phyloP scores from a whole-genome alignment of 2,113 vertebrate genomes.

The Xenopus laevis region DNA sequence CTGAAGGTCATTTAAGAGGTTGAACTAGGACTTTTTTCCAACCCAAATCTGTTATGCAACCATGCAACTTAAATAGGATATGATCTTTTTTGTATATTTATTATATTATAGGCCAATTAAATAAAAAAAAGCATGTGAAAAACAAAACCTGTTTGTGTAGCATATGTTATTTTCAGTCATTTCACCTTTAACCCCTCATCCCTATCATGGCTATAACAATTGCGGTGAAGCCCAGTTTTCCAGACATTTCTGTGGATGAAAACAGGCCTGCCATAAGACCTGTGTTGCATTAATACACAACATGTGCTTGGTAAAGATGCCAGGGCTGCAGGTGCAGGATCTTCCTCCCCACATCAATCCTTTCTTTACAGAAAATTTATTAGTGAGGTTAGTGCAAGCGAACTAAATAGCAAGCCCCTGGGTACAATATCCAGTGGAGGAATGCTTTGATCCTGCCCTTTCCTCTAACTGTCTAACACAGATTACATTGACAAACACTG shows the following conservation, averaged over 20 bases:
- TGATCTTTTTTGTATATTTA: too few species aligned
- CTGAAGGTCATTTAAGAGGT: too few species aligned
- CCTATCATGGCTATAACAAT: slow-evolving; percentile 6
- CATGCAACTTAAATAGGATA: too few species aligned
- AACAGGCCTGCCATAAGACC: slow-evolving; percentile 20
- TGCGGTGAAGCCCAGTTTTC: background rate
- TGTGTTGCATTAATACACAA: slow-evolving; percentile 48
- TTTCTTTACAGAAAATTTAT: slow-evolving; percentile 70
- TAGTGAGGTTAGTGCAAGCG: slow-evolving; percentile 65
- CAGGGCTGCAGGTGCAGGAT: slow-evolving; percentile 71
- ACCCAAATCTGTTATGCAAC: too few species aligned
- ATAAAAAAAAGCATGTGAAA: too few species aligned
- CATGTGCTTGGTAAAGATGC: slow-evolving; percentile 52
- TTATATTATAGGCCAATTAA: too few species aligned
- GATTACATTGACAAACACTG: slow-evolving; percentile 54
- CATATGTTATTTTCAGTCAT: background rate
- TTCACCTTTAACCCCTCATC: slow-evolving; percentile 27
- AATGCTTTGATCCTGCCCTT: slow-evolving; percentile 83
- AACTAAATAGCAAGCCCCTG: slow-evolving; percentile 67
- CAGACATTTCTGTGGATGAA: slow-evolving; percentile 11
- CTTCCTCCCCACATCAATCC: slow-evolving; percentile 48
- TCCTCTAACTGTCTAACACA: slow-evolving; percentile 47
- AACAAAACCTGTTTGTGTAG: too few species aligned
- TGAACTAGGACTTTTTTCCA: too few species aligned
- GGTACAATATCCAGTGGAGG: slow-evolving; percentile 60